phyloP scores from a whole-genome alignment of 2,888 invertebrate genomes.

The Cecidostiba fungosa region DNA sequence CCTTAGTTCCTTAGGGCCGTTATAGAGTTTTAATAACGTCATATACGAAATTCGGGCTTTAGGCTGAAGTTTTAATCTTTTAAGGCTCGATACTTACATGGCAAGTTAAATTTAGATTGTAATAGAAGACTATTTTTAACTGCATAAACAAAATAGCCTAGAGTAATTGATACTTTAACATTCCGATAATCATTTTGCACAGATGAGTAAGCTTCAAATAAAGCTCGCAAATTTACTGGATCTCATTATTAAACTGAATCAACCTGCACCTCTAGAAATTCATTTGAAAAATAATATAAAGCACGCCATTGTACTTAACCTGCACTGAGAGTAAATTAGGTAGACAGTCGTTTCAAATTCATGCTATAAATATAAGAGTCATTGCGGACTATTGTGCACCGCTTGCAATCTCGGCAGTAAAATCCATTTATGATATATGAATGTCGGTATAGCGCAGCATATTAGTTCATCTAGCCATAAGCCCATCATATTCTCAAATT shows the following conservation, averaged over 20 bases:
- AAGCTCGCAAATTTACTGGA: too few relatives aligned
- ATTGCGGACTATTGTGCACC: not conserved
- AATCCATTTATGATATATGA: not conserved
- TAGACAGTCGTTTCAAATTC: not conserved
- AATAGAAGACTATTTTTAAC: too few relatives aligned
- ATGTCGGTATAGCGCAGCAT: not conserved
- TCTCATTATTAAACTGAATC: too few relatives aligned
- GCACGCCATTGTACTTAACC: too few relatives aligned
- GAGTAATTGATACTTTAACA: too few relatives aligned
- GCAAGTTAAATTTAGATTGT: too few relatives aligned
- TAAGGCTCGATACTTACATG: too few relatives aligned
- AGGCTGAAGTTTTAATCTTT: too few relatives aligned
- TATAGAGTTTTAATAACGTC: conserved; percentile 20
- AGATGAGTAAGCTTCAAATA: too few relatives aligned
- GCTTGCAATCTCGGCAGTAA: not conserved
- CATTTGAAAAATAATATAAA: not conserved
- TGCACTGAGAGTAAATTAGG: not conserved
- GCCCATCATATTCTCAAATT: not conserved
- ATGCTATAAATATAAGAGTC: not conserved
- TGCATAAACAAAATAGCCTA: too few relatives aligned
- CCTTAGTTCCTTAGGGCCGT: not conserved
- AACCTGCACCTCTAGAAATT: not conserved
- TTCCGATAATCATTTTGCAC: too few relatives aligned
- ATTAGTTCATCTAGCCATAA: not conserved
- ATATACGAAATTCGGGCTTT: not conserved